phyloP scores from a whole-genome alignment of 2,888 invertebrate genomes.

The Myathropa florea region DNA sequence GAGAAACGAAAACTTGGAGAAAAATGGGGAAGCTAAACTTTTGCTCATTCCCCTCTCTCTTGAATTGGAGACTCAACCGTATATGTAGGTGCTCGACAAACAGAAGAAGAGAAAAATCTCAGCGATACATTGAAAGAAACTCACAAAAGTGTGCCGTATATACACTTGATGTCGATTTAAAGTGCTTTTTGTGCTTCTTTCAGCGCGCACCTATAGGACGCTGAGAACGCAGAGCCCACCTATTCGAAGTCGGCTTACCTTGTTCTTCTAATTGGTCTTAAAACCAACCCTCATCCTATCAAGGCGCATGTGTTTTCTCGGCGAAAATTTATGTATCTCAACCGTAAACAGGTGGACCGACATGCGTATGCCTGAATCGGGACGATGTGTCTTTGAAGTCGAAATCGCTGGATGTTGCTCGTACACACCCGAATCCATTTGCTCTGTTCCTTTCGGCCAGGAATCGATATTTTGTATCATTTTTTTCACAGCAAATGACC shows the following conservation, averaged over 20 bases:
- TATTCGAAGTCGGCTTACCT: conserved; percentile 13
- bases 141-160: background rate
- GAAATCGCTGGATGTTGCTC: background rate
- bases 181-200: background rate
- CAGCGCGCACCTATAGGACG: background rate
- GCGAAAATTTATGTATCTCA: conserved; percentile 8
- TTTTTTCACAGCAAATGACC: conserved; percentile 18
- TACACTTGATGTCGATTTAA: background rate
- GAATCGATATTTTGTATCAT: conserved; percentile 16
- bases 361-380: background rate
- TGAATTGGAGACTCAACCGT: conserved; percentile 1
- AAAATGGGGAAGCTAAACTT: conserved; percentile 25
- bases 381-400: too few species aligned
- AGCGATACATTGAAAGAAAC: background rate
- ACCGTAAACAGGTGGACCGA: background rate
- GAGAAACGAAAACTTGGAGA: conserved; percentile 16
- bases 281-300: conserved; percentile 6
- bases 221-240: conserved; percentile 9
- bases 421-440: background rate
- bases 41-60: conserved; percentile 1
- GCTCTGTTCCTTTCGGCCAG: too few species aligned
- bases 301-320: conserved; percentile 32
- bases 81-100: too few species aligned
- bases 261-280: conserved; percentile 15
- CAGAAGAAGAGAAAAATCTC: background rate